These are phyloP conservation scores for Seira ritae DNA, from an alignment of 2,888 invertebrate genomes.

Conservation along the genomic window DNA sequence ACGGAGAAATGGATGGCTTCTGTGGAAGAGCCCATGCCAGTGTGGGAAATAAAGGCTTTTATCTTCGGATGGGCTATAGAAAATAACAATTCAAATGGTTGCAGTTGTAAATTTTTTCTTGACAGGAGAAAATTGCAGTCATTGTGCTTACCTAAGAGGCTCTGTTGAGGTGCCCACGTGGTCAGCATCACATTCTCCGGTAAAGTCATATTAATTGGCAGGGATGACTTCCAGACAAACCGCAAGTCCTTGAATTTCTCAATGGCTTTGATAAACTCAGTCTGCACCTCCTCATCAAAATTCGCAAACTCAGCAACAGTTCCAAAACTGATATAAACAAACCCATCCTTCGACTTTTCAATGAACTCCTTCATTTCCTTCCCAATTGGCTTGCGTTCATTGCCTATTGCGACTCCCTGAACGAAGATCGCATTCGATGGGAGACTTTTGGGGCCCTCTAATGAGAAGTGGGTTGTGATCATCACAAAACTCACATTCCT, in stretches of 20 bases:
- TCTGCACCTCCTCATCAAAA: constrained; percentile 33
- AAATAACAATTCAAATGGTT: neutral
- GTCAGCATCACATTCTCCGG: constrained; percentile 37
- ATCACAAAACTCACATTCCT: constrained; percentile 63
- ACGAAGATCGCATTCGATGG: constrained; percentile 59
- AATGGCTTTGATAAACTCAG: constrained; percentile 33
- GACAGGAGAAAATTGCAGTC: neutral
- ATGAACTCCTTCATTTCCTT: constrained; percentile 25
- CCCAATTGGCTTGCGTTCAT: constrained; percentile 14
- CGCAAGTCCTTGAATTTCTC: constrained; percentile 10
- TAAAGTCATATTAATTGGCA: constrained; percentile 15
- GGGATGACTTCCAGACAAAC: constrained; percentile 39
- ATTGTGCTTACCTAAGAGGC: constrained; percentile 36
- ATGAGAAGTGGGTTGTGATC: constrained; percentile 62
- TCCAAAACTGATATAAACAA: constrained; percentile 52
- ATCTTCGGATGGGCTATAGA: constrained; percentile 68
- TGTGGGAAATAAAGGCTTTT: constrained; percentile 65
- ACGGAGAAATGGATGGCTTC: constrained; percentile 65
- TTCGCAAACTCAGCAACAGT: constrained; percentile 44
- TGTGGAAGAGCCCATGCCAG: constrained; percentile 62
- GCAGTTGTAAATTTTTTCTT: neutral
- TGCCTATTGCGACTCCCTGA: constrained; percentile 29
- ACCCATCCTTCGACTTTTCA: constrained; percentile 21
- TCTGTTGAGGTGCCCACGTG: constrained; percentile 58
- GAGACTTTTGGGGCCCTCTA: constrained; percentile 63